phyloP scores from a whole-genome alignment of 2,888 invertebrate species.

The Pyrochroa serraticornis region DNA sequence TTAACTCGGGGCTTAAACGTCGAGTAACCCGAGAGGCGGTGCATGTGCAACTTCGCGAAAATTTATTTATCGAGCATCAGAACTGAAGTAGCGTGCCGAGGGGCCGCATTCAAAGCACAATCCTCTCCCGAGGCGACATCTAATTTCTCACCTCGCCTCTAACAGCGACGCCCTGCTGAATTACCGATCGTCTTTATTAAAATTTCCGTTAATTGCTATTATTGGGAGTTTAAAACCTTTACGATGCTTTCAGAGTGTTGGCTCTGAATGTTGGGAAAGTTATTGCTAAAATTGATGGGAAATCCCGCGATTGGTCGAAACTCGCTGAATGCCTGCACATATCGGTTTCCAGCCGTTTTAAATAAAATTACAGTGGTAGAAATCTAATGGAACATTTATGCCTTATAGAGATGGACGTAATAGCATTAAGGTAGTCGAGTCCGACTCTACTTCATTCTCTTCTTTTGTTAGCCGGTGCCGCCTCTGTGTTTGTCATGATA shows the following conservation, averaged over 20 bases:
- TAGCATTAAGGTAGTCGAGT: constrained; percentile 31
- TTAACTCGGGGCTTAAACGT: constrained; percentile 16
- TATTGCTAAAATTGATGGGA: no score
- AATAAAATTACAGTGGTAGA: constrained; percentile 36
- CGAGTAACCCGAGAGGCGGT: constrained; percentile 19
- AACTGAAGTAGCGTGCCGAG: constrained; percentile 49
- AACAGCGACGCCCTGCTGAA: no score
- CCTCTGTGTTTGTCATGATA: constrained; percentile 34
- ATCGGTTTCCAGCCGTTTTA: constrained; percentile 28
- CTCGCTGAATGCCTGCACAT: constrained; percentile 19
- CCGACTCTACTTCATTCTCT: constrained; percentile 30
- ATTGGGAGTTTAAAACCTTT: no score
- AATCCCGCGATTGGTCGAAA: neutral
- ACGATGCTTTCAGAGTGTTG: no score
- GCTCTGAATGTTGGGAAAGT: no score
- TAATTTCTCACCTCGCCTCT: neutral
- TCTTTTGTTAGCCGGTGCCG: constrained; percentile 36
- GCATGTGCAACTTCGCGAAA: constrained; percentile 36
- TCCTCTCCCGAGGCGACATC: constrained; percentile 37
- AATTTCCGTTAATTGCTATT: no score
- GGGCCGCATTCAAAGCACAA: constrained; percentile 47
- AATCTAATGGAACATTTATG: constrained; percentile 39
- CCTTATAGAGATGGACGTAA: constrained; percentile 37
- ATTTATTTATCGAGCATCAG: constrained; percentile 46
- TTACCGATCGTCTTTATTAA: no score